Evolutionary conservation across 1,140 invertebrate genomes (phyloP).

Genomic region (Hydropsyche tenuis): DNA sequence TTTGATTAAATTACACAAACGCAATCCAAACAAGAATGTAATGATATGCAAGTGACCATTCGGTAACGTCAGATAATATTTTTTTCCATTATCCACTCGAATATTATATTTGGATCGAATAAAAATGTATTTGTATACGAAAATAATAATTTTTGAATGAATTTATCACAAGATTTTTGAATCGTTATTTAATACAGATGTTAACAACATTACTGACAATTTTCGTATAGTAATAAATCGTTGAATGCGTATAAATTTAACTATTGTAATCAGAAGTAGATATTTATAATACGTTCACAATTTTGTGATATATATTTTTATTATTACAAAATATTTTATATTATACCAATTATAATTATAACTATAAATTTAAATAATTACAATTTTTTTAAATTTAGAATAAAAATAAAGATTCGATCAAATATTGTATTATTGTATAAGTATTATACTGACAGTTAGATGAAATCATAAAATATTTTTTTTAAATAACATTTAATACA

Average conservation of each 20-base stretch:
- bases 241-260: neutral
- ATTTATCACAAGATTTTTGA: too few relatives aligned
- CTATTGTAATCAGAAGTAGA: neutral
- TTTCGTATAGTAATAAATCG: neutral
- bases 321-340: too few relatives aligned
- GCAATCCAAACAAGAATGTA: neutral
- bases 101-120: too few relatives aligned
- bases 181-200: constrained; percentile 3
- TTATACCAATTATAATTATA: too few relatives aligned
- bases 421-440: too few relatives aligned
- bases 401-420: too few relatives aligned
- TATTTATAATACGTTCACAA: neutral
- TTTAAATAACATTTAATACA: too few relatives aligned
- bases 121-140: neutral
- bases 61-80: too few relatives aligned
- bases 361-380: neutral
- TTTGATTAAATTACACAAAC: neutral
- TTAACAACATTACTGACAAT: neutral
- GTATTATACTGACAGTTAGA: too few relatives aligned
- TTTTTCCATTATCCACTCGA: neutral
- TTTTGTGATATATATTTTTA: neutral
- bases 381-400: too few relatives aligned
- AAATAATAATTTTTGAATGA: neutral
- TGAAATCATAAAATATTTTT: too few relatives aligned
- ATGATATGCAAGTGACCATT: neutral